phyloP scores from a whole-genome alignment of 2,888 invertebrate genomes.

The Drosophila longiperda region DNA sequence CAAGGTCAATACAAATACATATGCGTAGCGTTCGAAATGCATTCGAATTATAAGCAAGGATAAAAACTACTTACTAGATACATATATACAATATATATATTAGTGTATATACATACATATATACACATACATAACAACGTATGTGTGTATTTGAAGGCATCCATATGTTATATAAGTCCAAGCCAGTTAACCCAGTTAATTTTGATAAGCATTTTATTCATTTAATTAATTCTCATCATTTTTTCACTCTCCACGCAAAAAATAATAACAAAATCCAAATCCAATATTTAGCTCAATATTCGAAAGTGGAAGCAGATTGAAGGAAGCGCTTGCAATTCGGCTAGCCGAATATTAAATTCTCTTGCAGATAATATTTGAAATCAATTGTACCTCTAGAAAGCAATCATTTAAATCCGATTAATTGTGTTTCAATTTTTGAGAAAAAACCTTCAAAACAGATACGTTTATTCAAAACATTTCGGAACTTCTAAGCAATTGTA shows the following conservation, averaged over 20 bases:
- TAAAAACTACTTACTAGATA: slow-evolving; percentile 30
- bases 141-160: slow-evolving; percentile 14
- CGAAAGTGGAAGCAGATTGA: slow-evolving; percentile 9
- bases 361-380: slow-evolving; percentile 18
- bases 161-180: slow-evolving; percentile 12
- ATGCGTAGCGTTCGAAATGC: slow-evolving; percentile 47
- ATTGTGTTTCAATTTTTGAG: background rate
- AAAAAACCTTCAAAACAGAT: background rate
- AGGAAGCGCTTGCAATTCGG: slow-evolving; percentile 14
- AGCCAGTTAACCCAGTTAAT: slow-evolving; percentile 27
- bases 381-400: background rate
- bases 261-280: background rate
- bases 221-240: slow-evolving; percentile 5
- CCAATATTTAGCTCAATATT: slow-evolving; percentile 18
- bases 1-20: slow-evolving; percentile 49
- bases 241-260: slow-evolving; percentile 8
- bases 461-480: background rate
- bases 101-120: slow-evolving; percentile 9
- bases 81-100: slow-evolving; percentile 9
- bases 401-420: background rate
- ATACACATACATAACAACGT: background rate
- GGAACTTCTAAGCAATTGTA: background rate
- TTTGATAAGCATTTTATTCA: slow-evolving; percentile 23
- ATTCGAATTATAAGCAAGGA: slow-evolving; percentile 40
- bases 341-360: slow-evolving; percentile 29